Conservation (phyloP, 1,140 invertebrate genomes). For the Chymomyza costata region DNA sequence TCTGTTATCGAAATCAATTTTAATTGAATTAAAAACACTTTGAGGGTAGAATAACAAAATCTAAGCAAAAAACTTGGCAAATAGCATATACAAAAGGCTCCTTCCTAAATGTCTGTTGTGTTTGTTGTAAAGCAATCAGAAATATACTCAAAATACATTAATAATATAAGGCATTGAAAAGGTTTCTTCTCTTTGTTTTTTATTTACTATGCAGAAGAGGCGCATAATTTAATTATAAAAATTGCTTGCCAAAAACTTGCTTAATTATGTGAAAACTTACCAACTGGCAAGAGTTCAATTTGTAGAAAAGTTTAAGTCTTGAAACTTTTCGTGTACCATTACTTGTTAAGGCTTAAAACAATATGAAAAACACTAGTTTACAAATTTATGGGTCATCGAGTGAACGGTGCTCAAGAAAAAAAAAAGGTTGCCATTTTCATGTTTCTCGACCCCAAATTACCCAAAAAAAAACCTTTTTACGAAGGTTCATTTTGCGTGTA, state of each 20-base stretch:
- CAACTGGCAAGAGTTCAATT: conserved; percentile 62
- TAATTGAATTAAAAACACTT: conserved; percentile 33
- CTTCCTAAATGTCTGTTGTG: too few relatives aligned
- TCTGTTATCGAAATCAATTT: conserved; percentile 17
- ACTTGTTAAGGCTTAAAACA: too few relatives aligned
- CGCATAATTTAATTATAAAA: conserved; percentile 65
- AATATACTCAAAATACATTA: conserved; percentile 50
- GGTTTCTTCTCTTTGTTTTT: too few relatives aligned
- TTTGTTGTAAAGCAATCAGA: conserved; percentile 20
- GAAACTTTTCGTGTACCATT: too few relatives aligned
- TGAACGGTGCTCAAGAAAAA: too few relatives aligned
- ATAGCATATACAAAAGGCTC: too few relatives aligned
- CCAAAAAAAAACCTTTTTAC: conserved; percentile 1
- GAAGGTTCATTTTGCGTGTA: background rate
- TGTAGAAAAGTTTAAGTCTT: too few relatives aligned
- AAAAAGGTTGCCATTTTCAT: too few relatives aligned
- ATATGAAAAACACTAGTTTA: too few relatives aligned
- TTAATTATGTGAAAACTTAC: conserved; percentile 64
- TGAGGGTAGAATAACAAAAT: conserved; percentile 43
- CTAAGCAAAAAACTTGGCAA: too few relatives aligned
- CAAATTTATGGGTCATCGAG: too few relatives aligned
- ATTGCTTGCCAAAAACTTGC: conserved; percentile 62
- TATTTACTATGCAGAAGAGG: conserved; percentile 63
- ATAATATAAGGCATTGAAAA: conserved; percentile 54
- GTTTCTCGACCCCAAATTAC: too few relatives aligned